phyloP scores from a whole-genome alignment of 2,888 invertebrate genomes.

The Corythucha ciliata region DNA sequence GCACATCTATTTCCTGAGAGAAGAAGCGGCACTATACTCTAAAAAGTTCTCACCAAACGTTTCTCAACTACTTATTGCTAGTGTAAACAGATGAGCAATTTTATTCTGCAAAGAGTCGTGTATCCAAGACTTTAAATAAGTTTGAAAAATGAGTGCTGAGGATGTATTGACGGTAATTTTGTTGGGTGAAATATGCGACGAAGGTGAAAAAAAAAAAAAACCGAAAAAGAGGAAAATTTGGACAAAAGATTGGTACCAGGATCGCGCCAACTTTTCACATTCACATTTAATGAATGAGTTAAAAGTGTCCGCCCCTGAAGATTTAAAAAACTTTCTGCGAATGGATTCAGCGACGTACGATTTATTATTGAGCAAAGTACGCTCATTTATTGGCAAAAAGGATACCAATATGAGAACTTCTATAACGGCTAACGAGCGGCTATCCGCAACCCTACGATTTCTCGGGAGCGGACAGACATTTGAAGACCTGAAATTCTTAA shows the following conservation, averaged over 20 bases:
- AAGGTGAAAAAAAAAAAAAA: too few species aligned
- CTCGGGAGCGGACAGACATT: conserved; percentile 14
- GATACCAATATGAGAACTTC: conserved; percentile 16
- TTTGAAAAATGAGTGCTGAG: too few species aligned
- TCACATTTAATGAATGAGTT: conserved; percentile 12
- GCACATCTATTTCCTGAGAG: too few species aligned
- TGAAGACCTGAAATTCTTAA: conserved; percentile 12
- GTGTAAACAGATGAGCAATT: too few species aligned
- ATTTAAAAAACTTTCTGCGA: conserved; percentile 12
- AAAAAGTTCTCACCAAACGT: too few species aligned
- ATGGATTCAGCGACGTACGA: conserved; percentile 7
- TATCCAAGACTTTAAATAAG: too few species aligned
- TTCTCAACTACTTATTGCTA: too few species aligned
- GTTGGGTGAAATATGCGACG: too few species aligned
- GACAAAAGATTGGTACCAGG: conserved; percentile 13
- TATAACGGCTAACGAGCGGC: conserved; percentile 19
- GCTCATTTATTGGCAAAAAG: conserved; percentile 11
- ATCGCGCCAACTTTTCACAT: conserved; percentile 11
- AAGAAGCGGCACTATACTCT: too few species aligned
- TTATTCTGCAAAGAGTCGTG: too few species aligned
- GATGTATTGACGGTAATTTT: too few species aligned
- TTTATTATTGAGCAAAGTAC: conserved; percentile 10
- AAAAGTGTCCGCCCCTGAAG: conserved; percentile 9
- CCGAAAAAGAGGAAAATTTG: conserved; percentile 5
- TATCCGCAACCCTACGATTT: conserved; percentile 17